Base-by-base conservation (phyloP, 2,888 invertebrate species). In the Patella ulyssiponensis region DNA sequence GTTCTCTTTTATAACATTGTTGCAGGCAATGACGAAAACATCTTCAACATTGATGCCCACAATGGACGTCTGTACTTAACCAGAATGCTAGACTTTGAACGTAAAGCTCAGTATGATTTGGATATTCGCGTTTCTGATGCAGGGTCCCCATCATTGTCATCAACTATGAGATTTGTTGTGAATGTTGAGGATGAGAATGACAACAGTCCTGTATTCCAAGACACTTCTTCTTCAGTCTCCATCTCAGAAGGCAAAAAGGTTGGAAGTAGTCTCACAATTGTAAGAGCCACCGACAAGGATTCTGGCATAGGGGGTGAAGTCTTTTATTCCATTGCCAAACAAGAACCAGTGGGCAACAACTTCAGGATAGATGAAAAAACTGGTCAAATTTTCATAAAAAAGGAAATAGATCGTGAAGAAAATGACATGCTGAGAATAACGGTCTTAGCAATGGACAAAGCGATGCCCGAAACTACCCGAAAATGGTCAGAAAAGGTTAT, bases 141-240 rank as follows among this genome's bases (percentile, higher is more conserved):
- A 64, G 91, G 91, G 79, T 52, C 88, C 87, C 81, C 92, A 64
- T 83, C 94, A 94, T 90, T 95, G 94, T 90, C 96, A 95, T 93
- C 95, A 94, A 78, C 96, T 95, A 84, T 92, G 77, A 87, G 91
- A 81, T 94, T 97, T 86, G 94, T 95, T 80, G 96, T 98, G 88
- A 94, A 94, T 79, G 95, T 98, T 76, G 94, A 96, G 84, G 98
- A 98, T 92, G 96, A 96, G 90, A 98, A 98, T 93, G 98, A 98
- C 93, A 97, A 98, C 91, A 95, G 96, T 56, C 98, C 98, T 71
- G 93, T 96, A 79, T 98, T 98, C 92, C 96, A 91, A 95, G 96
- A 27, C 95, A 96, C 94, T 95, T 96, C 87, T 96, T 96, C 93
- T 95, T 95, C 86, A 95, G 96, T 90, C 96, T 79, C 96, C 91